phyloP scores from a whole-genome alignment of 2,888 invertebrate species.

The Cephus pygmeus region DNA sequence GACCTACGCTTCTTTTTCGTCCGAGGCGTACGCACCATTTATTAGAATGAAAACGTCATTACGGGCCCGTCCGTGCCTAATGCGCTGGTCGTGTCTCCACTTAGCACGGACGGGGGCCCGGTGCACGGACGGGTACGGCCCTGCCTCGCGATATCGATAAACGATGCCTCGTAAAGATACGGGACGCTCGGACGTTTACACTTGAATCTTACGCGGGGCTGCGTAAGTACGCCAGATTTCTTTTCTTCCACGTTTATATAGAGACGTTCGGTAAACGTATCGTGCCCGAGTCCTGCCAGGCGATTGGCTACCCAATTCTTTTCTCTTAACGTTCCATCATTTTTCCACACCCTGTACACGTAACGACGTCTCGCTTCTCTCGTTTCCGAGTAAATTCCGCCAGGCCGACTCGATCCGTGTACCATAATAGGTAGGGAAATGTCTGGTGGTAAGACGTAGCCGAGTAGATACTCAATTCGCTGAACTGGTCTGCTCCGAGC shows the following conservation, averaged over 20 bases:
- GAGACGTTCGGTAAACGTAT: too few relatives aligned
- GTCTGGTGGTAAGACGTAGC: slow-evolving; percentile 41
- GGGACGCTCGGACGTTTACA: not conserved
- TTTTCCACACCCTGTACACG: too few relatives aligned
- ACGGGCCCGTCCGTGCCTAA: slow-evolving; percentile 38
- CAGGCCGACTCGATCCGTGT: slow-evolving; percentile 25
- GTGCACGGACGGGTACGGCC: not conserved
- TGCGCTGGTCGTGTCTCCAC: slow-evolving; percentile 38
- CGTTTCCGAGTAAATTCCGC: too few relatives aligned
- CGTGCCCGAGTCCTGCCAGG: too few relatives aligned
- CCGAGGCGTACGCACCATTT: slow-evolving; percentile 25
- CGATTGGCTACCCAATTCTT: too few relatives aligned
- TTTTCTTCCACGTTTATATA: too few relatives aligned
- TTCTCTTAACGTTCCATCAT: too few relatives aligned
- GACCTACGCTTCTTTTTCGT: slow-evolving; percentile 18
- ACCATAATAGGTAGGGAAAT: slow-evolving; percentile 54
- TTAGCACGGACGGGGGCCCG: slow-evolving; percentile 27
- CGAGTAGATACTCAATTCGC: slow-evolving; percentile 50
- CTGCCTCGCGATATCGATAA: slow-evolving; percentile 26
- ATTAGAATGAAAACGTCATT: slow-evolving; percentile 46
- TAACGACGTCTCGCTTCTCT: too few relatives aligned
- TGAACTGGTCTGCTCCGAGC: slow-evolving; percentile 49
- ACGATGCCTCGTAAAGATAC: slow-evolving; percentile 25
- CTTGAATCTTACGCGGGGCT: too few relatives aligned
- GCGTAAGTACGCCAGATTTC: too few relatives aligned